Evolutionary conservation across 1,140 invertebrate genomes (phyloP).

Genomic region (Meloidogyne floridensis): DNA sequence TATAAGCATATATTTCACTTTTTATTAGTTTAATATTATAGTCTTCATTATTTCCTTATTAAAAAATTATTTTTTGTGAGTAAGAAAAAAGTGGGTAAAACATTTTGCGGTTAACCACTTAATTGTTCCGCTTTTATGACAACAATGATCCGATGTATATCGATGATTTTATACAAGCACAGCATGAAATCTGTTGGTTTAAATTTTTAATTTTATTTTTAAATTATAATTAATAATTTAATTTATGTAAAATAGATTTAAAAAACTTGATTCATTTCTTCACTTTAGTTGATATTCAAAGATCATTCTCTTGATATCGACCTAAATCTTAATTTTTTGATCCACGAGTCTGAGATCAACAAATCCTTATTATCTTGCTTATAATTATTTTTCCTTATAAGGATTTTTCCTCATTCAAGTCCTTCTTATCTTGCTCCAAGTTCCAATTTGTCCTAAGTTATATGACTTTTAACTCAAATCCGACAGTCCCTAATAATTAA

Average conservation of each 20-base stretch:
- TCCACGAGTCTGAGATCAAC: too few relatives aligned
- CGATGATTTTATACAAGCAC: background rate
- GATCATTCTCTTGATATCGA: too few relatives aligned
- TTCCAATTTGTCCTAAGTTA: too few relatives aligned
- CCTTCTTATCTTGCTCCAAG: too few relatives aligned
- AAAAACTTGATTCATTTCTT: too few relatives aligned
- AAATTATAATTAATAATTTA: background rate
- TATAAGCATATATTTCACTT: background rate
- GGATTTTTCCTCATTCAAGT: too few relatives aligned
- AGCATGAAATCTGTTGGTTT: slow-evolving; percentile 9
- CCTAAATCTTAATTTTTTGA: too few relatives aligned
- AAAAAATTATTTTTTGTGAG: background rate
- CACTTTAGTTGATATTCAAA: too few relatives aligned
- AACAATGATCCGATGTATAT: background rate
- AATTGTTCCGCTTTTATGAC: background rate
- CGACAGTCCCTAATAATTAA: background rate
- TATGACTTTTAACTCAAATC: background rate
- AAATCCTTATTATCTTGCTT: too few relatives aligned
- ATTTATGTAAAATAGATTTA: background rate
- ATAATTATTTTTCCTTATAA: too few relatives aligned
- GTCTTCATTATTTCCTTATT: background rate
- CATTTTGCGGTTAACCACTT: background rate
- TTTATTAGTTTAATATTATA: background rate
- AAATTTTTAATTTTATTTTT: background rate
- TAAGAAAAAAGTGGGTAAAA: background rate